Base-by-base conservation (phyloP, 53 echinoderm and acorn worm species). In the Arbacia lixula region DNA sequence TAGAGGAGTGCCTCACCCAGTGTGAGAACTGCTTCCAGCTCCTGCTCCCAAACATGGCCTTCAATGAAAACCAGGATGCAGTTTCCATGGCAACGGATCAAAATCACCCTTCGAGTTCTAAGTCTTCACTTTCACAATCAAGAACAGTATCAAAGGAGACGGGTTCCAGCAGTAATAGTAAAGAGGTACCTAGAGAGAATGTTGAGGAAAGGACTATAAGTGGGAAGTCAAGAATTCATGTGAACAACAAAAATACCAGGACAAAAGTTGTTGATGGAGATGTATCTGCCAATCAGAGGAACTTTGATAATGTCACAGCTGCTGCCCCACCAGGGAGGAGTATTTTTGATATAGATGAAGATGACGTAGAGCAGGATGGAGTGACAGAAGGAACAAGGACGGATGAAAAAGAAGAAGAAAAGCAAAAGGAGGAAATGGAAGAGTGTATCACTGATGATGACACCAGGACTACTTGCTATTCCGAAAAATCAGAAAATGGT, bases 11-110 rank as follows among this genome's bases (percentile, higher is more conserved):
- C 19, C 86, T 98, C 60, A 94, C 90, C 34, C 88, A 98, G 36
- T 84, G 88, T 41, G 93, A 94, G 36, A 94, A 90, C 86, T 94
- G 98, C 87, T 94, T 94, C 67, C 88, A 92, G 46, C 68, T 98
- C 24, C 83, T 98, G n/a, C 86, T 98, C 20, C 98, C 98, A 24
- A 76, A 87, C 27, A 79, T 63, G 62, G 27, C 64, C 33, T 66
- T 66, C 20, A 21, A 66, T 66, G 66, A 66, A 36, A 36, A 37
- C 4, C 8, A 64, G 1, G 14, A 20, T 66, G 66, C 36, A 37
- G 38, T 66, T 24, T 66, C 66, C 66, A 66, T 37, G 66, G 66
- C 66, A 49, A 49, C 49, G 43, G 43, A 12, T 43, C 43, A 40
- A 3, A 41, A 19, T 28, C 72, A 71, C 17, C 30, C 49, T 20